Conservation (phyloP, 2,113 vertebrate species). For the Neotragus pygmaeus region DNA sequence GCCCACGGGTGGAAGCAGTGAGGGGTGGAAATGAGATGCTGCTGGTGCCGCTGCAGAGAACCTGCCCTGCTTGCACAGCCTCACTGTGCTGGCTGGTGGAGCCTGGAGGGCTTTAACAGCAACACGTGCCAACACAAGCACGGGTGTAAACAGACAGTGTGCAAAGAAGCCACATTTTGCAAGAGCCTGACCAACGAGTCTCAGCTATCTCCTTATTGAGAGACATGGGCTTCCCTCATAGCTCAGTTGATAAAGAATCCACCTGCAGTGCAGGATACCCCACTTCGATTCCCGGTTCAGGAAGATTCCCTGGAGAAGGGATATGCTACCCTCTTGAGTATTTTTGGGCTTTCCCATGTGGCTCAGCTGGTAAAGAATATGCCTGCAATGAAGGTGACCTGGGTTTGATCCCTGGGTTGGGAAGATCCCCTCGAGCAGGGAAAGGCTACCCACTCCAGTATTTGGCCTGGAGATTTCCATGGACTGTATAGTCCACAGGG, state of each 20-base stretch:
- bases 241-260: neutral
- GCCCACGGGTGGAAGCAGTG: rapidly evolving
- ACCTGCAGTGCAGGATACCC: neutral
- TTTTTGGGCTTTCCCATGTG: neutral
- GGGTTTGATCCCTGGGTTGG: neutral
- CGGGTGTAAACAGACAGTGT: rapidly evolving
- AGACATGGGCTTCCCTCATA: neutral
- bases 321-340: neutral
- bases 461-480: neutral
- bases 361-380: neutral
- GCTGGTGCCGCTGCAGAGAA: rapidly evolving
- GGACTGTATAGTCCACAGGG: neutral
- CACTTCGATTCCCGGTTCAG: neutral
- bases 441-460: neutral
- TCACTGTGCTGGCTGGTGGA: rapidly evolving
- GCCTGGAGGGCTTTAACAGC: rapidly evolving
- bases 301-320: neutral
- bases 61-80: rapidly evolving
- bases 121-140: rapidly evolving
- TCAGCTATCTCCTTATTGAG: no score
- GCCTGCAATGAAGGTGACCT: neutral
- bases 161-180: neutral
- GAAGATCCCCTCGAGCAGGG: neutral
- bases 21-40: neutral
- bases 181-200: neutral